Base-by-base conservation (phyloP, 2,113 vertebrate species). In the Elgaria multicarinata region DNA sequence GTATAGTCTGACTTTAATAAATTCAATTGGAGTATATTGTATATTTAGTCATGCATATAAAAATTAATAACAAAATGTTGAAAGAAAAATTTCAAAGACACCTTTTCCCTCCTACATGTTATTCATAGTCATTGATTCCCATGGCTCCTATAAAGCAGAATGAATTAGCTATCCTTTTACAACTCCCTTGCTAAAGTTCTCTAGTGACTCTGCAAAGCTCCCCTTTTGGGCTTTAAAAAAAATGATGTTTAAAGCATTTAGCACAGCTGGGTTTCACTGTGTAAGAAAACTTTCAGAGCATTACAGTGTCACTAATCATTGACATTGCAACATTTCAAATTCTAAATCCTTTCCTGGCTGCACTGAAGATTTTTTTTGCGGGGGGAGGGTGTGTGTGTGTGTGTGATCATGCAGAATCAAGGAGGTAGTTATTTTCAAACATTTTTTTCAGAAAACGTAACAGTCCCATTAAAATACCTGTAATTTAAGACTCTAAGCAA, bases 91-190 rank as follows among this genome's bases (percentile, higher is more conserved):
- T 93, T 84, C 39, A 90, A 89, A 93, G n/a, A 80, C 75, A 24
- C 67, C 93, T 26, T 82, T 94, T 93, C 92, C 97, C 96, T 96
- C 96, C 95, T 96, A 96, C 95, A 95, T 94, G 97, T 96, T 97
- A 95, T 97, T 97, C 97, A 97, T 97, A 96, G 94, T 94, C 93
- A 91, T 96, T 95, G 95, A 97, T 98, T 98, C 97, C 97, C 97
- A 58, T 82, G 96, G 94, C 87, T 93, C 95, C 2, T 93, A 96
- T 97, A 95, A 97, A 97, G 83, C 86, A n/a, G 94, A 97, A 97
- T 96, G 93, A 97, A 97, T 91, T 96, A 94, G 95, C 96, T 98
- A 95, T 98, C 96, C 97, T 96, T 96, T 97, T 97, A 97, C 96
- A 96, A 97, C 94, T 97, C 96, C 36, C 86, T 90, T 95, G 93